Conservation (phyloP, 92 coral and sea anemone species). For the Anthopleura xanthogrammica region DNA sequence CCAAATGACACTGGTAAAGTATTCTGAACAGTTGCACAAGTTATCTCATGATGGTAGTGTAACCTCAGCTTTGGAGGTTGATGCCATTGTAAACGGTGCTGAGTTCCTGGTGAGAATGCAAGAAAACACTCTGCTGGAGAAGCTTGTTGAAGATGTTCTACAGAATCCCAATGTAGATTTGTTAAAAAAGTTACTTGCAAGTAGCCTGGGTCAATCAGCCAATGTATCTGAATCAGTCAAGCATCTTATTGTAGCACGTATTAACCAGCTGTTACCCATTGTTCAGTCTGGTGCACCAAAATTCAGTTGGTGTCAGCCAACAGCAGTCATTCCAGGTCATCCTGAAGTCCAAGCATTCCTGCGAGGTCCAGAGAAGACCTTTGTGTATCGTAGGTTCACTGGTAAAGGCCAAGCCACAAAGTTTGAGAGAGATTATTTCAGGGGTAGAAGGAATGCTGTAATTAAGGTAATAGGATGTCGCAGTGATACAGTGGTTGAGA, state of each 20-base stretch:
- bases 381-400: slow-evolving; percentile 25
- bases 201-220: slow-evolving; percentile 5
- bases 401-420: slow-evolving; percentile 23
- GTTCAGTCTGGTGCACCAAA: slow-evolving; percentile 25
- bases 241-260: slow-evolving; percentile 9
- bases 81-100: slow-evolving; percentile 15
- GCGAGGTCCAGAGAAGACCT: slow-evolving; percentile 28
- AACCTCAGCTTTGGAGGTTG: not conserved
- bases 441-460: not conserved
- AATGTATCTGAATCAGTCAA: slow-evolving; percentile 5
- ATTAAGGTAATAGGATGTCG: not conserved
- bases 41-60: not conserved
- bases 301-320: slow-evolving; percentile 40
- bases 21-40: not conserved
- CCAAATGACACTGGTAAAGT: slow-evolving; percentile 8
- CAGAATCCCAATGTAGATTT: slow-evolving; percentile 3
- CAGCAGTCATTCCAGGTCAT: slow-evolving; percentile 28
- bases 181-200: slow-evolving; percentile 13
- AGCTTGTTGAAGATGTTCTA: slow-evolving; percentile 11
- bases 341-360: slow-evolving; percentile 46
- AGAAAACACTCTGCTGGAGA: not conserved
- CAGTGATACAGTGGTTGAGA: slow-evolving; percentile 5
- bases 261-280: slow-evolving; percentile 12
- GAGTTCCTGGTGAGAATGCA: not conserved
- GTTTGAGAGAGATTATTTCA: slow-evolving; percentile 1